Conservation (phyloP, 2,797 vertebrate species). For the Antrozous pallidus region DNA sequence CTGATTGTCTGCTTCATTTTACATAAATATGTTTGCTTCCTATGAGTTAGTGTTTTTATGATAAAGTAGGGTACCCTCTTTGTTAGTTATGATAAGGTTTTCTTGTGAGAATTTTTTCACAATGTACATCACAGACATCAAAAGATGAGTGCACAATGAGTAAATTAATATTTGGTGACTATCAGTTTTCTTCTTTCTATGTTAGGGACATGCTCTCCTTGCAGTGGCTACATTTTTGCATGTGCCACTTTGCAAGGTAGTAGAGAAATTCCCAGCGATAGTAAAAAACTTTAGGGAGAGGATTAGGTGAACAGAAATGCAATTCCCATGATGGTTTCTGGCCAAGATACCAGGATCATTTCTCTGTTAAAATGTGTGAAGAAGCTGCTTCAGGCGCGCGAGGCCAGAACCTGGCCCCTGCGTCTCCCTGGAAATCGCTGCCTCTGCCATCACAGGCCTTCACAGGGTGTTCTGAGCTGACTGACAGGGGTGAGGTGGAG, state of each 20-base stretch:
- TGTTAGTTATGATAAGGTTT: not conserved
- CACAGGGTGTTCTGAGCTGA: not conserved
- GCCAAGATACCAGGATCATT: not conserved
- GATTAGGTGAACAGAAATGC: not conserved
- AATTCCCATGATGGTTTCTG: not conserved
- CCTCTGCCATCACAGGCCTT: not conserved
- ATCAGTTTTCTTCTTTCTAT: not conserved
- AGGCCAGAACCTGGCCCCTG: not conserved
- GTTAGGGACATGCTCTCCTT: not conserved
- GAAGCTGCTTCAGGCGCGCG: not conserved
- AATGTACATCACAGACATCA: not conserved
- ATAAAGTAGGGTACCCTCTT: not conserved
- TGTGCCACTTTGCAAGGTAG: not conserved
- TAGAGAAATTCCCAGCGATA: not conserved
- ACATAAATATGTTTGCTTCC: not conserved
- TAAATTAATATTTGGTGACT: not conserved
- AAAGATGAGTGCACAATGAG: not conserved
- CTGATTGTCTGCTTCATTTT: not conserved
- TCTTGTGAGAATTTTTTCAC: not conserved
- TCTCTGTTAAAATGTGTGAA: not conserved
- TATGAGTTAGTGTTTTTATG: not conserved
- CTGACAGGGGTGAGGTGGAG: not conserved
- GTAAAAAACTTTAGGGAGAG: not conserved
- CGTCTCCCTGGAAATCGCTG: not conserved
- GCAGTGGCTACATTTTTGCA: not conserved